Percentiles rank a stretch among this genome's conserved stretches.
phyloP scores from a whole-genome alignment of 2,113 vertebrate genomes.

The Fukomys damarensis region DNA sequence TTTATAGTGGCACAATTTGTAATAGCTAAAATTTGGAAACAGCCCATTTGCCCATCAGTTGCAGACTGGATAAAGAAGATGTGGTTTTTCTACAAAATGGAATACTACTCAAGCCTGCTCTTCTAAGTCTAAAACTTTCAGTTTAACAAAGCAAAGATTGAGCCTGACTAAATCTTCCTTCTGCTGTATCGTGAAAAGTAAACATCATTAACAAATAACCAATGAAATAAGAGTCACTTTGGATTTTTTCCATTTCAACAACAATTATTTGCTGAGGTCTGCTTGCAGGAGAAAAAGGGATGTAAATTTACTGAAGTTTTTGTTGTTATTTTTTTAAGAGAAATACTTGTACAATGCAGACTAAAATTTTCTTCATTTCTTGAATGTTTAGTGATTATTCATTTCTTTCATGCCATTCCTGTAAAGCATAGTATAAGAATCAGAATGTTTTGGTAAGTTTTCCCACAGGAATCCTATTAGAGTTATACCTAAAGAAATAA shows the following conservation, averaged over 20 bases:
- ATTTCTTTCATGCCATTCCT: not conserved
- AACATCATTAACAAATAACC: constrained; percentile 33
- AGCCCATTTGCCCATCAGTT: no score
- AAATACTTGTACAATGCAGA: constrained; percentile 3
- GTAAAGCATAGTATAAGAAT: not conserved
- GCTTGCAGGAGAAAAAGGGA: not conserved
- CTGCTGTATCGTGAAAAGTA: constrained; percentile 61
- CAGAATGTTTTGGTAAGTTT: not conserved
- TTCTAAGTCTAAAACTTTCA: not conserved
- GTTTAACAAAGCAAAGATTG: not conserved
- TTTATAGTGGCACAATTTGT: no score
- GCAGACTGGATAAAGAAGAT: no score
- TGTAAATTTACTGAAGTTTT: not conserved
- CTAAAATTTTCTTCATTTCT: constrained; percentile 35
- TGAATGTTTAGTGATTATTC: not conserved
- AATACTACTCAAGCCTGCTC: not conserved
- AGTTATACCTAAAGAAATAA: not conserved
- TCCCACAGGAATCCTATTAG: not conserved
- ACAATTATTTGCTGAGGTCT: constrained; percentile 28
- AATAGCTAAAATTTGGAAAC: no score
- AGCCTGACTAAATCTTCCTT: constrained; percentile 29
- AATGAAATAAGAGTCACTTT: constrained; percentile 24
- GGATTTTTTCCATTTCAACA: constrained; percentile 36
- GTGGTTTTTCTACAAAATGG: no score
- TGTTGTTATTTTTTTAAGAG: no score